These are phyloP conservation scores for Syngnathus floridae DNA, from an alignment of 2,113 vertebrate genomes.

Conservation along the genomic window DNA sequence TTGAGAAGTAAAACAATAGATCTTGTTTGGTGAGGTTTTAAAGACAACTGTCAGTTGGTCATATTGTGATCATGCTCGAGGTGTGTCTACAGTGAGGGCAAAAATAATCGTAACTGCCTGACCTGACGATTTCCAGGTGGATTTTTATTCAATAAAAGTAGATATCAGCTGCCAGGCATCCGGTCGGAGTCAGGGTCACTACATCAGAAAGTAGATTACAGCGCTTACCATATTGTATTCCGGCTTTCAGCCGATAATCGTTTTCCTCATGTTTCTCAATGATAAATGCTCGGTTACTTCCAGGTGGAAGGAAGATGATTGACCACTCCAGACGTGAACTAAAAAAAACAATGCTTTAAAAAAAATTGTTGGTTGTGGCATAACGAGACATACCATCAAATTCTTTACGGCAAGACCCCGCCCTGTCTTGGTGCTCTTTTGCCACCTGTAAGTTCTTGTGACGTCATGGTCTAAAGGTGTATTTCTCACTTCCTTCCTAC, in stretches of 20 bases:
- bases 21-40: not conserved
- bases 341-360: too few species aligned
- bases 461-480: not conserved
- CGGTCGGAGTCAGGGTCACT: constrained; percentile 11
- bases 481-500: not conserved
- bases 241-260: not conserved
- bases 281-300: not conserved
- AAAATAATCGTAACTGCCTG: not conserved
- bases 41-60: not conserved
- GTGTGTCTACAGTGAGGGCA: not conserved
- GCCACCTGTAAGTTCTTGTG: not conserved
- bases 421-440: not conserved
- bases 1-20: not conserved
- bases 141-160: constrained; percentile 6
- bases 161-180: constrained; percentile 6
- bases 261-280: not conserved
- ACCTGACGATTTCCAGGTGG: constrained; percentile 16
- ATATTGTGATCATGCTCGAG: not conserved
- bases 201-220: constrained; percentile 34
- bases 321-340: not conserved
- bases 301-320: not conserved
- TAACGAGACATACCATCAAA: not conserved
- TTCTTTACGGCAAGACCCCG: not conserved
- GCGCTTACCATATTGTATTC: constrained; percentile 2
- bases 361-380: not conserved